These are phyloP conservation scores for Passer domesticus DNA, from an alignment of 2,113 vertebrate species.

Conservation along the genomic window DNA sequence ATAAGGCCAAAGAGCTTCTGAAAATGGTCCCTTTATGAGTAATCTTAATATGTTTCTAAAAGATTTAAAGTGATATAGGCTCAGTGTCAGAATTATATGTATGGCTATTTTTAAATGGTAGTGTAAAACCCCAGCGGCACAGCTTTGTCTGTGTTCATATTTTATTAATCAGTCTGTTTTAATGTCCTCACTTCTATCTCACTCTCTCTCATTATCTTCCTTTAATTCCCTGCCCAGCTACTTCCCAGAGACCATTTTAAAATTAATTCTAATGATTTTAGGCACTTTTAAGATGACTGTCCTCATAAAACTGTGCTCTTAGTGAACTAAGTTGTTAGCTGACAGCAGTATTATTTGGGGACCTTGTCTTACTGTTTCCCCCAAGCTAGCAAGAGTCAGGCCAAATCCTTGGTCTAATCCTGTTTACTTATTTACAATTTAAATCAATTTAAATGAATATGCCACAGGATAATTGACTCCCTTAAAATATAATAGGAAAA, in stretches of 20 bases:
- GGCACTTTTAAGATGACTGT: not conserved
- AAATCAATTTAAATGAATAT: slow-evolving; percentile 26
- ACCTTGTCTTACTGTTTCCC: not conserved
- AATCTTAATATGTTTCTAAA: slow-evolving; percentile 33
- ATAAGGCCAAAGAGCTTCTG: slow-evolving; percentile 10
- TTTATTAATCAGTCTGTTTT: slow-evolving; percentile 45
- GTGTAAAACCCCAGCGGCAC: not conserved
- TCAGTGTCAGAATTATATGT: not conserved
- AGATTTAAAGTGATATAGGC: not conserved
- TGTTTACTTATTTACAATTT: slow-evolving; percentile 31
- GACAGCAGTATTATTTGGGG: not conserved
- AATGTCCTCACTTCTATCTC: not conserved
- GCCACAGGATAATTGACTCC: not conserved
- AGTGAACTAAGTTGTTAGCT: not conserved
- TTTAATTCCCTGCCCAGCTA: not conserved
- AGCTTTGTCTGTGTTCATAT: slow-evolving; percentile 27
- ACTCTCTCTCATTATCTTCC: not conserved
- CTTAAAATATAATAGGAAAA: not conserved
- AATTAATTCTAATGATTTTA: slow-evolving; percentile 47
- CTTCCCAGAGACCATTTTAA: slow-evolving; percentile 41
- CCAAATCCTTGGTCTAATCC: slow-evolving; percentile 28
- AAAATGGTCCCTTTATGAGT: slow-evolving; percentile 29
- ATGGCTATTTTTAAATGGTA: not conserved
- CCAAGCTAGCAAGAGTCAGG: not conserved
- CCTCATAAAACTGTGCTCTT: not conserved